Percentiles rank a stretch among this genome's conserved stretches.
These are phyloP conservation scores for Acanthoscelides obtectus DNA, from an alignment of 2,888 invertebrate genomes.

Conservation along the genomic window DNA sequence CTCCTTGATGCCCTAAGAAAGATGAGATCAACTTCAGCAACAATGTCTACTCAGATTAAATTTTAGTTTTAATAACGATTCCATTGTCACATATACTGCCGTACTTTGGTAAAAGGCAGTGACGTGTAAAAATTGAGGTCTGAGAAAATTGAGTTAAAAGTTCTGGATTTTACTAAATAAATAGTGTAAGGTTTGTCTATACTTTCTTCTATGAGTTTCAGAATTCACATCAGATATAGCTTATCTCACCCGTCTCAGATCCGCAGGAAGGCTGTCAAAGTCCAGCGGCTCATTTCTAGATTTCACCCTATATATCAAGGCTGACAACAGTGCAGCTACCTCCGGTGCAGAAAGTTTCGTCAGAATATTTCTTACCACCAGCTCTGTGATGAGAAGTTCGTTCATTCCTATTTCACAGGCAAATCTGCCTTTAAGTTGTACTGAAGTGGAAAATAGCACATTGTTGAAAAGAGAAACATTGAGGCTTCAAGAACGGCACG, in stretches of 20 bases:
- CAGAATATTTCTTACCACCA: constrained; percentile 86
- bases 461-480: neutral
- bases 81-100: too few species aligned
- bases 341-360: constrained; percentile 82
- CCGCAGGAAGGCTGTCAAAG: constrained; percentile 48
- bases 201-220: too few species aligned
- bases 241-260: constrained; percentile 52
- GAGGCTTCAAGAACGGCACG: too few species aligned
- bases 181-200: too few species aligned
- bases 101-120: too few species aligned
- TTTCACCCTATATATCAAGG: constrained; percentile 87
- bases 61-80: too few species aligned
- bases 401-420: constrained; percentile 84
- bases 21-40: neutral
- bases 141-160: too few species aligned
- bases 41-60: too few species aligned
- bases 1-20: constrained; percentile 49
- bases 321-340: constrained; percentile 90
- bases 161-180: too few species aligned
- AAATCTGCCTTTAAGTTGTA: constrained; percentile 77
- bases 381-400: constrained; percentile 89
- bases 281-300: constrained; percentile 48
- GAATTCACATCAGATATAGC: too few species aligned
- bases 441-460: constrained; percentile 42
- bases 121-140: too few species aligned